phyloP scores from a whole-genome alignment of 2,113 vertebrate species.

The Mionectes macconnelli region DNA sequence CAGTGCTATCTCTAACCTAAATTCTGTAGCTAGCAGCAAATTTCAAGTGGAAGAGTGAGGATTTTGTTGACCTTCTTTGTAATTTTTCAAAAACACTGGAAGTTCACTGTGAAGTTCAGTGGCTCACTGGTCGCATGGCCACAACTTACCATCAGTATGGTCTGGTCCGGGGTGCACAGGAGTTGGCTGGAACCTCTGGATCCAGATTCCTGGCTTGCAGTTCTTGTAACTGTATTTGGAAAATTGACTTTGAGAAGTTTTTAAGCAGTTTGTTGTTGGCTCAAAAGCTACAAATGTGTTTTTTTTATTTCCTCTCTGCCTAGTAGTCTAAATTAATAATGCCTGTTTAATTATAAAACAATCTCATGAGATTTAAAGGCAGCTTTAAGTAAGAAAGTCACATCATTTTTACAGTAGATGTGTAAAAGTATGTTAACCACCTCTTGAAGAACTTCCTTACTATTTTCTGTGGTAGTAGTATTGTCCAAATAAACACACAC shows the following conservation, averaged over 20 bases:
- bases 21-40: not conserved
- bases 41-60: not conserved
- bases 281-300: not conserved
- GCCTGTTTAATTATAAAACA: not conserved
- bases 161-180: not conserved
- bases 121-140: not conserved
- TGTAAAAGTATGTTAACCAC: not conserved
- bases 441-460: not conserved
- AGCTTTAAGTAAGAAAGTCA: not conserved
- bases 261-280: not conserved
- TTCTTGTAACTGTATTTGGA: not conserved
- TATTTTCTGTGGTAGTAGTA: not conserved
- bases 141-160: fast-evolving
- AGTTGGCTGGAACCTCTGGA: not conserved
- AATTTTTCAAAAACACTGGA: not conserved
- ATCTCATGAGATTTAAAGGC: not conserved
- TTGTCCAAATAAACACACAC: conserved; percentile 24
- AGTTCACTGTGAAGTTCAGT: not conserved
- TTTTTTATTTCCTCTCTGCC: not conserved
- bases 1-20: not conserved
- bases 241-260: not conserved
- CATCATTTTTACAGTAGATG: not conserved
- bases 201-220: not conserved
- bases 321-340: not conserved
- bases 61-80: not conserved